Percentiles rank a stretch among this genome's conserved stretches.
Conservation (phyloP, 1,140 invertebrate species). For the Drosophila albomicans region DNA sequence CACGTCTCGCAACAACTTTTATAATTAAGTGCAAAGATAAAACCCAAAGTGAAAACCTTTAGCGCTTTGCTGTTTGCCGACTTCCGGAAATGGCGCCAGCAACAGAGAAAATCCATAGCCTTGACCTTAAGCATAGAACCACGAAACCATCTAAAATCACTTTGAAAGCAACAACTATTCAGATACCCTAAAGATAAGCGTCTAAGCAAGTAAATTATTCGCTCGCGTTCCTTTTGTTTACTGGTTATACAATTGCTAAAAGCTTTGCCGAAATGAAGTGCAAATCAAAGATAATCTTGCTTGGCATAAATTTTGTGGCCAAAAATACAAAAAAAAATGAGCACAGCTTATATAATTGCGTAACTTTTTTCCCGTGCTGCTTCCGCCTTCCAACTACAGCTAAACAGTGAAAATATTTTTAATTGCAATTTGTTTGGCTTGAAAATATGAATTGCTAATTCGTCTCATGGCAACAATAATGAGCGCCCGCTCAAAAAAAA, state of each 20-base stretch:
- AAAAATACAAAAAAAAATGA: constrained; percentile 25
- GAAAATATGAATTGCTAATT: constrained; percentile 66
- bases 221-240: not conserved
- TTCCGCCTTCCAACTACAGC: not conserved
- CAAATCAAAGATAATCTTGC: constrained; percentile 62
- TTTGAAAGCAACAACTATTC: not conserved
- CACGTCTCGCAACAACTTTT: constrained; percentile 56
- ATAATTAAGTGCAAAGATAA: constrained; percentile 72
- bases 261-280: constrained; percentile 7
- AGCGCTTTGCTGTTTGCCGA: constrained; percentile 27
- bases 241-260: constrained; percentile 43
- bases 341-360: constrained; percentile 15
- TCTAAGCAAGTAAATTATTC: not conserved
- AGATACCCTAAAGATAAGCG: constrained; percentile 1
- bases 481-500: constrained; percentile 3
- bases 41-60: constrained; percentile 48
- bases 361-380: constrained; percentile 25
- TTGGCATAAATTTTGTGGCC: constrained; percentile 51
- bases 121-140: constrained; percentile 56
- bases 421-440: constrained; percentile 61
- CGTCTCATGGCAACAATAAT: constrained; percentile 33
- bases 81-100: constrained; percentile 19
- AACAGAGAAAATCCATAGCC: constrained; percentile 35
- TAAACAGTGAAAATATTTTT: constrained; percentile 45
- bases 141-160: not conserved